Evolutionary conservation across 2,113 vertebrate genomes (phyloP), one percentile per base, ranked within the genome.

Genomic region (Lasiurus cinereus): DNA sequence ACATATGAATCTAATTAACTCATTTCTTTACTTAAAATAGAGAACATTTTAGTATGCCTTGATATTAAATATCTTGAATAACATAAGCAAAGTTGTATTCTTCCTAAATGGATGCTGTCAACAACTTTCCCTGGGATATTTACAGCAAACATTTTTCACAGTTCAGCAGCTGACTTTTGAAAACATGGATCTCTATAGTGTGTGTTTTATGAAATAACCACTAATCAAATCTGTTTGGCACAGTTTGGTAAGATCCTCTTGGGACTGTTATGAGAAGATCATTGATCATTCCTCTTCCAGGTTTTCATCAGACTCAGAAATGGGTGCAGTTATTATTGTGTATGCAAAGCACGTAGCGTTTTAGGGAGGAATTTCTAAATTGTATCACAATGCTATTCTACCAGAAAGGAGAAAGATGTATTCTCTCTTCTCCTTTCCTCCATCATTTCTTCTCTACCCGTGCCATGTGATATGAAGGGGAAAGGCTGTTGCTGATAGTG

Each of bases 1-100:
- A 95, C 95, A 90, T 96, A 85, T 97, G 96, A 98, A 93, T 94
- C 96, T 95, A 67, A 78, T 97, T 97, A 97, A 97, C 94, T 94
- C 11, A 0, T 90, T 96, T 89, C 36, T 72, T 96, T 90, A 90
- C 85, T 98, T 94, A 96, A 97, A 92, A 91, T 82, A 79, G 83
- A 82, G 83, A 83, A 91, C 50, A 39, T 67, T 0, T 66, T 84
- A 54, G 13, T 4, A 72, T 59, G 29, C 33, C 11, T 88, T 79
- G 70, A 82, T 95, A 90, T 77, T 46, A 48, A 50, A 59, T 82
- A 16, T 90, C 59, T 84, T 94, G 33, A 94, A 0, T 78, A 64
- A 39, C 67, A 83, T 93, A 36, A 85, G 62, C 15, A 72, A 94
- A 86, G 1, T 15, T 67, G 64, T 94, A 29, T 96, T 92, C 70